These are phyloP conservation scores for Chromobotia macracanthus DNA, from an alignment of 2,797 vertebrate genomes.

Conservation along the genomic window DNA sequence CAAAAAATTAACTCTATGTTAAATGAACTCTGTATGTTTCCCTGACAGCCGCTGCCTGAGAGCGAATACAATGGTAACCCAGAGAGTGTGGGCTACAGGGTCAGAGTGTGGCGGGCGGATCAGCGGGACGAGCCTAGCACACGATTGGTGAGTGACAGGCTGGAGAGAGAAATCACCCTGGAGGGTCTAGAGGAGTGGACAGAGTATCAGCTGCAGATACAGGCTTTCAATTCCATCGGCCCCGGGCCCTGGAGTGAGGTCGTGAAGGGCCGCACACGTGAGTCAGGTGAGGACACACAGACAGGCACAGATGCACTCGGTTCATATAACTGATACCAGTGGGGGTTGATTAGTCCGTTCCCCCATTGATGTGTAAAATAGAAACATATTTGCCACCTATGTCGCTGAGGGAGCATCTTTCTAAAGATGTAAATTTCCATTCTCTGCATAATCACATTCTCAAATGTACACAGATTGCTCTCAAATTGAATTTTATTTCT, in stretches of 20 bases:
- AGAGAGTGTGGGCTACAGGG: constrained; percentile 87
- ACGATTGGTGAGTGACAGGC: constrained; percentile 73
- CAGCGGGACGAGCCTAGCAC: constrained; percentile 64
- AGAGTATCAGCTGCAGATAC: constrained; percentile 87
- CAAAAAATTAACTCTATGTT: no score
- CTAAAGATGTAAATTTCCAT: constrained; percentile 25
- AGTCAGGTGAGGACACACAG: constrained; percentile 81
- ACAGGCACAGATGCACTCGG: constrained; percentile 15
- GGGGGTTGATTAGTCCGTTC: background rate
- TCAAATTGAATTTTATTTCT: constrained; percentile 61
- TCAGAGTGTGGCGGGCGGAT: constrained; percentile 79
- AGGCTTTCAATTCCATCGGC: constrained; percentile 92
- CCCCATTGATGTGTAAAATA: background rate
- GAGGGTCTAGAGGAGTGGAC: constrained; percentile 90
- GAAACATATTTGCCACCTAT: background rate
- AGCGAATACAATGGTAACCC: constrained; percentile 90
- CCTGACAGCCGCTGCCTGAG: constrained; percentile 83
- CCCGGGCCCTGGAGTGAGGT: constrained; percentile 88
- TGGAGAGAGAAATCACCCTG: constrained; percentile 80
- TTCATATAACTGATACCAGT: constrained; percentile 19
- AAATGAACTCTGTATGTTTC: background rate
- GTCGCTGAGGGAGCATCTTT: constrained; percentile 41
- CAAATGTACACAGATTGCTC: constrained; percentile 59
- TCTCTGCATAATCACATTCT: constrained; percentile 41
- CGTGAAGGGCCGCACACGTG: constrained; percentile 81